These are phyloP conservation scores for Xerus inauris DNA, from an alignment of 2,113 vertebrate genomes.

Conservation along the genomic window DNA sequence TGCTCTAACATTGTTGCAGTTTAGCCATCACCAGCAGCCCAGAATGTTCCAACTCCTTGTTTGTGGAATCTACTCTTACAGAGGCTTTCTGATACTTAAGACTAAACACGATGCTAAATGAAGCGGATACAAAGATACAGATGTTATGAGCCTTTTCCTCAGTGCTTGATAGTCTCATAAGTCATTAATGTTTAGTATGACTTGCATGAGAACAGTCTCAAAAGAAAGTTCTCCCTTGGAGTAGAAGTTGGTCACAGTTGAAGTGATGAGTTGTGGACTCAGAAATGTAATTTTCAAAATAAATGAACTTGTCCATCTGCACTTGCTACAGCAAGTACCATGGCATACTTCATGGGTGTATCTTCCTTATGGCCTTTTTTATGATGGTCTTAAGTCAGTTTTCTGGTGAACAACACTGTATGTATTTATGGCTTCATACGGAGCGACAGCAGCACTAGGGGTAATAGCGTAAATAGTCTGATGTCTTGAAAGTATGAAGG, in stretches of 20 bases:
- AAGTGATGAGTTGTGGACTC: slow-evolving; percentile 40
- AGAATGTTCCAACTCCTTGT: neutral
- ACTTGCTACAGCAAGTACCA: neutral
- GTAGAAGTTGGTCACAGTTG: slow-evolving; percentile 20
- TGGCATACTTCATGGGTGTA: slow-evolving; percentile 4
- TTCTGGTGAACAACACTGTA: neutral
- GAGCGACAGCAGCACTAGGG: neutral
- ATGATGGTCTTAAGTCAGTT: slow-evolving; percentile 43
- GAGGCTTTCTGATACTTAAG: neutral
- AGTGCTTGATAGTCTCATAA: neutral
- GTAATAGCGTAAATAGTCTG: slow-evolving; percentile 64
- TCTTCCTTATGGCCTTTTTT: slow-evolving; percentile 63
- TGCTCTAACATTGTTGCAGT: neutral
- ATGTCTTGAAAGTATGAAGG: slow-evolving; percentile 66
- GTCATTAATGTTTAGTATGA: neutral
- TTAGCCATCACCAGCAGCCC: neutral
- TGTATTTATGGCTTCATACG: slow-evolving; percentile 63
- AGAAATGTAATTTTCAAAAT: slow-evolving; percentile 72
- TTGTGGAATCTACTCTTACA: neutral
- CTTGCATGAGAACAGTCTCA: neutral
- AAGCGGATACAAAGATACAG: neutral
- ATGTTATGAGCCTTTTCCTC: neutral
- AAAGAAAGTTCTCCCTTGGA: slow-evolving; percentile 2
- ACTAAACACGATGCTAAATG: neutral
- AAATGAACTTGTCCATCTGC: slow-evolving; percentile 36